These are phyloP conservation scores for Oncopodura yosiiana DNA, from an alignment of 1,140 invertebrate species.

Conservation along the genomic window DNA sequence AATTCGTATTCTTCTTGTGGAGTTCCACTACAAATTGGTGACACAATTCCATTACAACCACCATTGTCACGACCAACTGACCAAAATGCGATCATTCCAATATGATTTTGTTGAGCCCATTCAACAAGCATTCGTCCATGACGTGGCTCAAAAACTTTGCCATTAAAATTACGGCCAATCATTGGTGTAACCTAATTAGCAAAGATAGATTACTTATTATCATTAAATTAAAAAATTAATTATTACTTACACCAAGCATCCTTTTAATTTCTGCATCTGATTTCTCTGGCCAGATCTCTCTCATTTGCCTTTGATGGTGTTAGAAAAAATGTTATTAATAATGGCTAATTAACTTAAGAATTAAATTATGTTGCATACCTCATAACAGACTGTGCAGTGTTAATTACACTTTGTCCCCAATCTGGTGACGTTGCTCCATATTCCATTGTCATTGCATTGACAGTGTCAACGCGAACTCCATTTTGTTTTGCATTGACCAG, in stretches of 20 bases:
- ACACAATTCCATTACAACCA: slow-evolving; percentile 13
- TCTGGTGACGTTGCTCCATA: slow-evolving; percentile 13
- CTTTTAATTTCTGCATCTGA: slow-evolving; percentile 11
- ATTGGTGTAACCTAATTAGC: slow-evolving; percentile 22
- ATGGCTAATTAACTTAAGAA: too few relatives aligned
- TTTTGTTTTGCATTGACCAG: slow-evolving; percentile 26
- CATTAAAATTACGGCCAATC: slow-evolving; percentile 34
- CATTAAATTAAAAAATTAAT: not conserved
- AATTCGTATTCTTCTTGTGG: slow-evolving; percentile 13
- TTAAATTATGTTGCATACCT: too few relatives aligned
- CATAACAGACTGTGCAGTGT: slow-evolving; percentile 23
- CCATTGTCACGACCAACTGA: slow-evolving; percentile 34
- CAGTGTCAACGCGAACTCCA: slow-evolving; percentile 35
- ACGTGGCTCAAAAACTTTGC: slow-evolving; percentile 24
- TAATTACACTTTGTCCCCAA: slow-evolving; percentile 36
- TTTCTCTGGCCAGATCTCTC: slow-evolving; percentile 36
- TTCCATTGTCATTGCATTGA: slow-evolving; percentile 38
- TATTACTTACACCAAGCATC: slow-evolving; percentile 21
- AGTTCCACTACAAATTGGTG: slow-evolving; percentile 14
- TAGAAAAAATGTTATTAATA: too few relatives aligned
- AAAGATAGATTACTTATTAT: not conserved
- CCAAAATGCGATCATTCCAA: slow-evolving; percentile 29
- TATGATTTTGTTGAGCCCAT: slow-evolving; percentile 26
- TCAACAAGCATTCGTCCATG: slow-evolving; percentile 27
- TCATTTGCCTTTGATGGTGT: too few relatives aligned